Evolutionary conservation across 2,797 vertebrate species (phyloP).

Genomic region (Sebastes flavidus): DNA sequence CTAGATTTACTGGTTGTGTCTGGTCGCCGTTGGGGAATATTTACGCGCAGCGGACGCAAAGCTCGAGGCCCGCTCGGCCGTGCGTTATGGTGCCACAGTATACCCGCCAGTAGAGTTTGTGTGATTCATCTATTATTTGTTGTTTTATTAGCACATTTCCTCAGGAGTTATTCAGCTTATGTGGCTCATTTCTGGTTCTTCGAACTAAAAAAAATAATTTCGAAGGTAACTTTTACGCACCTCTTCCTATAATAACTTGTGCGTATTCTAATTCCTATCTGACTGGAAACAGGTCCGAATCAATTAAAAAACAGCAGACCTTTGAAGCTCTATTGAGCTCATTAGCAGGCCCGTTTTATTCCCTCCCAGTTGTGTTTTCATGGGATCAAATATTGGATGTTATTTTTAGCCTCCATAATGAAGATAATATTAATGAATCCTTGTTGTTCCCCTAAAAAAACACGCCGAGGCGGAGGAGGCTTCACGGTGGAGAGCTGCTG

Average conservation of each 20-base stretch:
- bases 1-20: not conserved
- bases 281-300: constrained; percentile 1
- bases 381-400: not conserved
- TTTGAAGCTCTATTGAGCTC: not conserved
- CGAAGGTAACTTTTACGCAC: not conserved
- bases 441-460: not conserved
- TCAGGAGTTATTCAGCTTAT: fast-evolving
- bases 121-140: not conserved
- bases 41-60: constrained; percentile 18
- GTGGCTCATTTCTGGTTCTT: not conserved
- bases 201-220: not conserved
- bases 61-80: constrained; percentile 28
- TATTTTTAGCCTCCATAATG: not conserved
- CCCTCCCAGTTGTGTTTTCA: not conserved
- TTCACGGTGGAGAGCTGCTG: not conserved
- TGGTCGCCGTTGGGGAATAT: constrained; percentile 4
- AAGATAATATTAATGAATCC: not conserved
- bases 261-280: not conserved
- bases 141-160: not conserved
- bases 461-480: constrained; percentile 7
- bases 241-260: not conserved
- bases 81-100: not conserved
- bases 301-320: not conserved
- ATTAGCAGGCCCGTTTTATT: not conserved
- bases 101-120: not conserved